Base-by-base conservation (phyloP, 2,797 vertebrate genomes). In the Chrysolophus pictus region DNA sequence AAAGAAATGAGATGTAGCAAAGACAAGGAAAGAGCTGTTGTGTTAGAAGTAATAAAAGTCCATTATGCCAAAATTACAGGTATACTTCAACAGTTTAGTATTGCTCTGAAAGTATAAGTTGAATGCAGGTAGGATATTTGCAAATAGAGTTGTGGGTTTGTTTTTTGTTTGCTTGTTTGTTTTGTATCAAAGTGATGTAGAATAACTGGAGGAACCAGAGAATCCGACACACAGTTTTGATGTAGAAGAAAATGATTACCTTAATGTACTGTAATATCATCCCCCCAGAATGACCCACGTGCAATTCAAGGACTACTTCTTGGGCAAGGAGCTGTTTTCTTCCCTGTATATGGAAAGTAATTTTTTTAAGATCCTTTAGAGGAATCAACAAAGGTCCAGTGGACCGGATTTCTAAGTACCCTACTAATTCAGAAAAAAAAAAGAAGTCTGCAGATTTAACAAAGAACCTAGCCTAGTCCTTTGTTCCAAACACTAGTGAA, bases 141-240 rank as follows among this genome's bases (percentile, higher is more conserved):
- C 9, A 7, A 84, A 24, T 31, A 65, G 68, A 4, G 23, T 18
- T 55, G 53, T 18, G 28, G 10, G 35, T 42, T 16, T 46, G 44
- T 16, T 81, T 17, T 64, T 31, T 35, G 22, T 74, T 39, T 68
- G 22, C 23, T 24, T 49, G 47, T 41, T 17, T 47, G 51, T 53
- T 53, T 53, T 29, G 28, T 28, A 35, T 26, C 47, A 82, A 11
- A 51, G 23, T n/a, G 24, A 82, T 2, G 4, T 3, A 88, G 60
- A 78, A 33, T 81, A 96, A 82, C 63, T 26, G 29, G 15, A 93
- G 39, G 90, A 91, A 86, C 17, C 31, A 88, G 60, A 87, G 84
- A 84, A 74, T 39, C 51, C 16, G 24, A 41, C 35, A 41, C 33
- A 75, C 8, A 33, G 33, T 21, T 59, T 29, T 68, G 44, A 91